Base-by-base conservation (phyloP, 2,888 invertebrate genomes). In the Coelinius sp. region DNA sequence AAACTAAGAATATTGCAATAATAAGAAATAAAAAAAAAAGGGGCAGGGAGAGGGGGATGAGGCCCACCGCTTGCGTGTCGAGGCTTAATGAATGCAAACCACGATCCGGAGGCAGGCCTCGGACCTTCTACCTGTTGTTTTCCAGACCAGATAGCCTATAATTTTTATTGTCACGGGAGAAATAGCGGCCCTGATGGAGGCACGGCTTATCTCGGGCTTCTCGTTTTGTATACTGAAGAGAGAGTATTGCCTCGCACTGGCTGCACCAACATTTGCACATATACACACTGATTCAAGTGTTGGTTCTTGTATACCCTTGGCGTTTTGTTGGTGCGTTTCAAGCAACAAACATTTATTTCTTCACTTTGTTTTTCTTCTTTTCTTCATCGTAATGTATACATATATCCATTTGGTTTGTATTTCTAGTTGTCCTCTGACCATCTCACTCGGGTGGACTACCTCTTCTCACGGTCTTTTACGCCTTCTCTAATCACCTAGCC, bases 121-220 rank as follows among this genome's bases (percentile, higher is more conserved):
- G 72, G 71, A 73, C 71, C 82, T 81, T 84, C 85, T 89, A 89
- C 90, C 90, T 89, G 90, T 90, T 90, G 90, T 90, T 90, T 90
- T 90, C 90, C 89, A 90, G 89, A 89, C 89, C 89, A 89, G 89
- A 89, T 89, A 89, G 90, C 88, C 90, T 90, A 90, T 90, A 90
- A 90, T 90, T 90, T 90, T 90, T 90, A 90, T 90, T 90, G 90
- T 90, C 90, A 90, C 90, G 89, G 88, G 88, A 88, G 89, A 88
- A 88, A 88, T 89, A 89, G 89, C 89, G 88, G 89, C 88, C 88
- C 68, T 89, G 89, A 89, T 89, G 88, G 88, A 88, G 86, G 83
- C 83, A 81, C 81, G 79, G 83, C 84, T 86, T 86, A 85, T 86
- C 86, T 85, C 79, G 80, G 14, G 53, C 66, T 68, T 68, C 70